A percentile compares a stretch with the other conserved stretches of the same genome.
Conservation (phyloP, 2,888 invertebrate species). For the Amiota mariae region DNA sequence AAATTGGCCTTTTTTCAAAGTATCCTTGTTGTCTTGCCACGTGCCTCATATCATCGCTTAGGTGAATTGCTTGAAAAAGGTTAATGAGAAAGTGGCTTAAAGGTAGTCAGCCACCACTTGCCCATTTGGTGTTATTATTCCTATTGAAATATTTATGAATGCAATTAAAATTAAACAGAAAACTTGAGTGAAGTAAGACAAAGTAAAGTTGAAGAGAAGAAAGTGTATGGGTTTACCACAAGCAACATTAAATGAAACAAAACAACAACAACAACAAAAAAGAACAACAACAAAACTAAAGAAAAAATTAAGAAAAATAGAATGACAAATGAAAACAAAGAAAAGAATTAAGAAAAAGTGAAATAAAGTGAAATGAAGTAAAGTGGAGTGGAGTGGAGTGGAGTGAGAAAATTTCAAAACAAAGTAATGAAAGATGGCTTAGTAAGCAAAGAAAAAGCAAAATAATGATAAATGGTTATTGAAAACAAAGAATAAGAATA, state of each 20-base stretch:
- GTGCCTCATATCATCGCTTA: no score
- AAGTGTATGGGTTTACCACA: neutral
- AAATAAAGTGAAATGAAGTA: no score
- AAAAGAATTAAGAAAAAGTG: neutral
- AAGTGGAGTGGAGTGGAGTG: no score
- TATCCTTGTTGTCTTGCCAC: no score
- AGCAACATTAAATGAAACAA: constrained; percentile 22
- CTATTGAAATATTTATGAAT: constrained; percentile 19
- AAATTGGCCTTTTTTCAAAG: no score
- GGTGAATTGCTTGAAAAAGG: no score
- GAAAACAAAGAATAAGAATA: neutral
- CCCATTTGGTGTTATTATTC: neutral
- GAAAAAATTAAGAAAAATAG: neutral
- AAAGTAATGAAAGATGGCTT: neutral
- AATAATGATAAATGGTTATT: neutral
- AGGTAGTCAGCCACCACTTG: no score
- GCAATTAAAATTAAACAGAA: constrained; percentile 25
- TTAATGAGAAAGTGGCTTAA: no score
- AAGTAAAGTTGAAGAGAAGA: no score
- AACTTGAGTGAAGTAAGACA: no score
- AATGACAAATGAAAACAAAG: constrained; percentile 5
- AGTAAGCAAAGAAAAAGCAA: neutral
- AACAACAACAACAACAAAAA: neutral
- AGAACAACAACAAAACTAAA: neutral
- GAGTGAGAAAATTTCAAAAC: neutral